phyloP scores from a whole-genome alignment of 1,140 invertebrate genomes.

The Oppia nitens region DNA sequence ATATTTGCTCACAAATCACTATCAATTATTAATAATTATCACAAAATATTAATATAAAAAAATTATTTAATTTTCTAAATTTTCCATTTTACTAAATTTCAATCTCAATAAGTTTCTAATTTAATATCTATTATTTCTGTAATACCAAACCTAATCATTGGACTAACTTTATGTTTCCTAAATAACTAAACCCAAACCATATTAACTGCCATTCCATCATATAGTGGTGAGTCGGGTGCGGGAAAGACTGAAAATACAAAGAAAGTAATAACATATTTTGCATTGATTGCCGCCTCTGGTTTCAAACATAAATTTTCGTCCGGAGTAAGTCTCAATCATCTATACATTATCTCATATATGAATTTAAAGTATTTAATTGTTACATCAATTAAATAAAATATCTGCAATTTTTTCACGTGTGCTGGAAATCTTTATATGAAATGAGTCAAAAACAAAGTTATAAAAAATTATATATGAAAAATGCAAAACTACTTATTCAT shows the following conservation, averaged over 20 bases:
- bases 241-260: conserved; percentile 50
- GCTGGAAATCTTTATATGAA: too few relatives aligned
- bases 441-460: too few relatives aligned
- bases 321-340: conserved; percentile 13
- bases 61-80: background rate
- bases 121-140: background rate
- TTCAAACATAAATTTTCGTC: conserved; percentile 20
- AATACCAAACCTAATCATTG: background rate
- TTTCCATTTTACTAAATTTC: background rate
- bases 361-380: too few relatives aligned
- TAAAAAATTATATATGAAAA: too few relatives aligned
- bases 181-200: background rate
- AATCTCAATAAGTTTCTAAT: background rate
- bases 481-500: too few relatives aligned
- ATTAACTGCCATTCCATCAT: background rate
- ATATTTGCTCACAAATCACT: too few relatives aligned
- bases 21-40: too few relatives aligned
- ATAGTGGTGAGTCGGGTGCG: conserved; percentile 41
- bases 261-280: conserved; percentile 48
- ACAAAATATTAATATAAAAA: too few relatives aligned
- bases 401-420: too few relatives aligned
- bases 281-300: conserved; percentile 36
- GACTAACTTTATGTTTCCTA: background rate
- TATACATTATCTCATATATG: too few relatives aligned
- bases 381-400: too few relatives aligned